A percentile compares a stretch with the other conserved stretches of the same genome.
phyloP scores from a whole-genome alignment of 2,888 invertebrate genomes.

The Anodontia alba region DNA sequence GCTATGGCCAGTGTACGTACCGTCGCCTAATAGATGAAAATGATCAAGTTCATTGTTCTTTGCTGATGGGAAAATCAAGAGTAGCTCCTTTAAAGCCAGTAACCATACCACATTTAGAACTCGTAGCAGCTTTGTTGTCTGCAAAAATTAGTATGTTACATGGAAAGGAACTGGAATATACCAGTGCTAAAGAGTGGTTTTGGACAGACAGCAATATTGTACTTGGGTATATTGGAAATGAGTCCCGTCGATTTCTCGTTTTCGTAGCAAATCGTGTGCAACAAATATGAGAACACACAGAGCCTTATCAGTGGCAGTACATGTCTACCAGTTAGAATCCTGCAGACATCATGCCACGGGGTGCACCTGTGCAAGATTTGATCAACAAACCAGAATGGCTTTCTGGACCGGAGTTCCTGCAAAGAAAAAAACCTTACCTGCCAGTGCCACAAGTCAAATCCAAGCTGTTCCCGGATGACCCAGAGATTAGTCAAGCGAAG shows the following conservation, averaged over 20 bases:
- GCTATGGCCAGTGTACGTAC: no score
- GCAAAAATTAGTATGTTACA: constrained; percentile 31
- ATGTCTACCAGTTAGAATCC: no score
- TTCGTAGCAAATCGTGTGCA: constrained; percentile 67
- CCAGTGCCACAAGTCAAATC: not conserved
- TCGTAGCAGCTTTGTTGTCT: constrained; percentile 54
- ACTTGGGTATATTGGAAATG: constrained; percentile 66
- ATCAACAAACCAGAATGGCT: not conserved
- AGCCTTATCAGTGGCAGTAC: constrained; percentile 58
- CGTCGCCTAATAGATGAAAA: no score
- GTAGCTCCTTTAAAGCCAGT: constrained; percentile 58
- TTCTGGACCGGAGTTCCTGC: not conserved
- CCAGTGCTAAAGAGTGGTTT: constrained; percentile 21
- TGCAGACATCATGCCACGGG: constrained; percentile 29
- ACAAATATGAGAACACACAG: constrained; percentile 47
- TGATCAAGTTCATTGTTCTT: no score
- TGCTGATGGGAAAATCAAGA: constrained; percentile 62
- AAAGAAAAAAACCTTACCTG: constrained; percentile 11
- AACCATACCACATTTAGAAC: constrained; percentile 59
- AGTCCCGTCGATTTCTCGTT: constrained; percentile 62
- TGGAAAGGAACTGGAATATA: constrained; percentile 26
- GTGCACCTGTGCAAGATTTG: no score
- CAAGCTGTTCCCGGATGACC: not conserved
- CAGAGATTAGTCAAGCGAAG: not conserved
- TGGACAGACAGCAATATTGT: no score